phyloP scores from a whole-genome alignment of 2,888 invertebrate genomes.

The Hypsopygia costalis region DNA sequence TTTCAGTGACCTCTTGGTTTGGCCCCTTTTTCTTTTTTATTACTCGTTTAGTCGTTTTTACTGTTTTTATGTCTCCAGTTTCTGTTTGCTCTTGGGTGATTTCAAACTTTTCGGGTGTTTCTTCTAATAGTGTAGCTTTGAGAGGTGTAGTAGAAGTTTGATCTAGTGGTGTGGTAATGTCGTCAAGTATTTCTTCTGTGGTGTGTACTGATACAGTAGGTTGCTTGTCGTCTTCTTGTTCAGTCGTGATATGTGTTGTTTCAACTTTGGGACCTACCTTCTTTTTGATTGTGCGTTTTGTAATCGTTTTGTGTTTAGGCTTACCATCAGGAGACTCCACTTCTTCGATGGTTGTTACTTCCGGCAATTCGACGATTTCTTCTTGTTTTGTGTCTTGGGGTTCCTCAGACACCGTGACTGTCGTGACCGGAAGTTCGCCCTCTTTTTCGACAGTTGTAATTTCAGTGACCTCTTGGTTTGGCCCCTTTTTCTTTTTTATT shows the following conservation, averaged over 20 bases:
- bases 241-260: constrained; percentile 20
- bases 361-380: constrained; percentile 30
- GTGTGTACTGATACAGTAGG: constrained; percentile 30
- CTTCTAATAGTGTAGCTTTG: too few species aligned
- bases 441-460: too few species aligned
- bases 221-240: constrained; percentile 20
- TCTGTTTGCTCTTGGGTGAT: too few species aligned
- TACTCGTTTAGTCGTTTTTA: constrained; percentile 27
- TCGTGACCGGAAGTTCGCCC: too few species aligned
- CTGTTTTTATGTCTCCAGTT: constrained; percentile 30
- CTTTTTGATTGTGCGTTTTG: constrained; percentile 34
- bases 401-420: too few species aligned
- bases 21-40: constrained; percentile 34
- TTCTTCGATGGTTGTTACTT: constrained; percentile 31
- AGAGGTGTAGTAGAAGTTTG: not conserved
- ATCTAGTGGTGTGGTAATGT: constrained; percentile 22
- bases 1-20: constrained; percentile 27
- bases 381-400: too few species aligned
- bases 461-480: too few species aligned
- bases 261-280: constrained; percentile 28
- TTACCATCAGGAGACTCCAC: constrained; percentile 27
- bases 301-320: constrained; percentile 37
- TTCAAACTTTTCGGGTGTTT: too few species aligned
- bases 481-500: too few species aligned
- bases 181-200: constrained; percentile 30